Evolutionary conservation across 2,113 vertebrate species (phyloP).

Genomic region (Perca schrenkii): DNA sequence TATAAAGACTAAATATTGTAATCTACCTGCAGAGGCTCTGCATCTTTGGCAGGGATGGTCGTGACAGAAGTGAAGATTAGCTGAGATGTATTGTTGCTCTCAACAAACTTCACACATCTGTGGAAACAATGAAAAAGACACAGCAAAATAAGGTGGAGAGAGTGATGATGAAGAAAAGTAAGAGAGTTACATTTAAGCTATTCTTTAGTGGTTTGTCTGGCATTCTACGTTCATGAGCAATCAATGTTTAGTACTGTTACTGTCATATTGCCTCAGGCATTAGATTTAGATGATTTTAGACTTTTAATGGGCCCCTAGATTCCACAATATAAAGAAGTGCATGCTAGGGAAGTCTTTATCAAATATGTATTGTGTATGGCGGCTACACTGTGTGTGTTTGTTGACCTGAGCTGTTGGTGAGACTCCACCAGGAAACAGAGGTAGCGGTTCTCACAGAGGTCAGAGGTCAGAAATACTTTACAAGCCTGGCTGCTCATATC

Average conservation of each 20-base stretch:
- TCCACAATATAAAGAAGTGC: not conserved
- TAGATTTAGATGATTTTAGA: not conserved
- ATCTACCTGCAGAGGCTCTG: slow-evolving; percentile 90
- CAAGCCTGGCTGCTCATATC: slow-evolving; percentile 95
- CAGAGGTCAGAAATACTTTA: slow-evolving; percentile 95
- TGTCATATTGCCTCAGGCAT: too few species aligned
- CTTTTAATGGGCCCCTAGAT: not conserved
- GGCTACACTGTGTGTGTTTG: not conserved
- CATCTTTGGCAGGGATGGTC: slow-evolving; percentile 93
- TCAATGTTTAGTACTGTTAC: not conserved
- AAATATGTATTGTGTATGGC: not conserved
- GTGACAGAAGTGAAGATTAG: slow-evolving; percentile 94
- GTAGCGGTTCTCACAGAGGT: slow-evolving; percentile 94
- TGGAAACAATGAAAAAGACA: slow-evolving; percentile 1
- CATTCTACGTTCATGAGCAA: too few species aligned
- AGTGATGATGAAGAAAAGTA: not conserved
- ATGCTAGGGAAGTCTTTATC: not conserved
- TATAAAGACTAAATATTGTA: too few species aligned
- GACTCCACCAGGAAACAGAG: slow-evolving; percentile 96
- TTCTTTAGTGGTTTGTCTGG: too few species aligned
- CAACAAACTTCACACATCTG: slow-evolving; percentile 96
- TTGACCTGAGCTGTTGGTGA: slow-evolving; percentile 93
- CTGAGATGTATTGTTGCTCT: slow-evolving; percentile 93
- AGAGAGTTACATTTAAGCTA: too few species aligned
- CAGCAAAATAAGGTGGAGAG: not conserved